These are phyloP conservation scores for Embiotoca jacksoni DNA, from an alignment of 2,113 vertebrate species.

Conservation along the genomic window DNA sequence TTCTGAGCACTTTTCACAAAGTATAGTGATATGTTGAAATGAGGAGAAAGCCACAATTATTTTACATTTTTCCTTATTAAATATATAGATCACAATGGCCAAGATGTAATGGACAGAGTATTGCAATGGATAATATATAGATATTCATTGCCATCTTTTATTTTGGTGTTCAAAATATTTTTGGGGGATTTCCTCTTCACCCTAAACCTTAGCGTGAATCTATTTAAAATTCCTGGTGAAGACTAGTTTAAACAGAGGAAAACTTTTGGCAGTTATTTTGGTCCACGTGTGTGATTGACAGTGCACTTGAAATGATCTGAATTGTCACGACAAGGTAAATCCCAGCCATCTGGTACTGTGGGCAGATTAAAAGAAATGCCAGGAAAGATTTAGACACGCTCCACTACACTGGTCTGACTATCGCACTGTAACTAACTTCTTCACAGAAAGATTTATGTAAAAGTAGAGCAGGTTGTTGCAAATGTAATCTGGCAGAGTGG, in stretches of 20 bases:
- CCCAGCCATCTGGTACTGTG: conserved; percentile 37
- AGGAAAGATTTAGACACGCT: conserved; percentile 45
- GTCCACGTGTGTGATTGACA: conserved; percentile 18
- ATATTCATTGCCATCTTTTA: background rate
- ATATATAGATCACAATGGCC: conserved; percentile 4
- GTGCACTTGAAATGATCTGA: conserved; percentile 35
- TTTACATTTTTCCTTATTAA: conserved; percentile 10
- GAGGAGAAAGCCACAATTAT: conserved; percentile 5
- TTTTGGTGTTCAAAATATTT: background rate
- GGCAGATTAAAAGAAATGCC: conserved; percentile 43
- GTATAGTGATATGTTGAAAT: background rate
- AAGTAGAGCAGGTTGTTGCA: background rate
- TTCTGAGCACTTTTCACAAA: conserved; percentile 12
- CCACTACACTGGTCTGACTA: background rate
- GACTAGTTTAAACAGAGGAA: background rate
- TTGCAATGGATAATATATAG: background rate
- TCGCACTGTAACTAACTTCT: conserved; percentile 19
- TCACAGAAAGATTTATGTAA: background rate
- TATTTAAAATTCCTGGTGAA: background rate
- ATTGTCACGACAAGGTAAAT: conserved; percentile 46
- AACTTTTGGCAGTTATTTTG: conserved; percentile 12
- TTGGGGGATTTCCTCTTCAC: too few relatives aligned
- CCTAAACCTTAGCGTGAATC: background rate
- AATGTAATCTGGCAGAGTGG: too few relatives aligned
- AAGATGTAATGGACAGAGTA: background rate